A percentile compares a stretch with the other conserved stretches of the same genome.
phyloP scores from a whole-genome alignment of 2,797 vertebrate genomes.

The Nothura maculosa region DNA sequence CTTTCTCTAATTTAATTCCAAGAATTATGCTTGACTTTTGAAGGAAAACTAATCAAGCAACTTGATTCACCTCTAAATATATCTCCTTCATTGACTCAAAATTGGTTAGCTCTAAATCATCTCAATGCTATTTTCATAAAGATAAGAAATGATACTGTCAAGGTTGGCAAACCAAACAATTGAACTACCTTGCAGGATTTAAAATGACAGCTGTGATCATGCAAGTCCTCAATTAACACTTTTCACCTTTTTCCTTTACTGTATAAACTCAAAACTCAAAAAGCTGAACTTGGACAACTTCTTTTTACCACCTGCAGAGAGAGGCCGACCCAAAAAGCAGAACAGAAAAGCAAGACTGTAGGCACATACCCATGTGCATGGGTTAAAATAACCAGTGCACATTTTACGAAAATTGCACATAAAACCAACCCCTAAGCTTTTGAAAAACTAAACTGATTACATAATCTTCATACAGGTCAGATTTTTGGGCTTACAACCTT shows the following conservation, averaged over 20 bases:
- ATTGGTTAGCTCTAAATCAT: background rate
- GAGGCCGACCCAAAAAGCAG: conserved; percentile 70
- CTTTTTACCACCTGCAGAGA: conserved; percentile 75
- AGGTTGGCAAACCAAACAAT: conserved; percentile 81
- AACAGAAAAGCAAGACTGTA: conserved; percentile 67
- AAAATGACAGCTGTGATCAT: conserved; percentile 67
- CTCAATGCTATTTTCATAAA: conserved; percentile 11
- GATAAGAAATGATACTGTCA: conserved; percentile 75
- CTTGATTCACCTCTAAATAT: conserved; percentile 22
- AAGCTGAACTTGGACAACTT: conserved; percentile 70
- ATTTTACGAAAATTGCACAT: background rate
- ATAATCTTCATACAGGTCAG: conserved; percentile 42
- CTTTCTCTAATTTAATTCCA: background rate
- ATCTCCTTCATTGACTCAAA: background rate
- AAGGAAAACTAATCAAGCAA: conserved; percentile 13
- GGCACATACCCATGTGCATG: conserved; percentile 21
- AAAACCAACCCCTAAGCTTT: background rate
- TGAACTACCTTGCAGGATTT: conserved; percentile 76
- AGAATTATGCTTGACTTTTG: conserved; percentile 15
- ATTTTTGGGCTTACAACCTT: conserved; percentile 83
- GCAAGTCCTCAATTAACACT: conserved; percentile 61
- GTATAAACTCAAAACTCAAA: conserved; percentile 67
- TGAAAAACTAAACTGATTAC: conserved; percentile 3
- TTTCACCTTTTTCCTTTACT: conserved; percentile 70
- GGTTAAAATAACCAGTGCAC: background rate